Evolutionary conservation across 2,888 invertebrate genomes (phyloP).

Genomic region (Cheilosia pagana): DNA sequence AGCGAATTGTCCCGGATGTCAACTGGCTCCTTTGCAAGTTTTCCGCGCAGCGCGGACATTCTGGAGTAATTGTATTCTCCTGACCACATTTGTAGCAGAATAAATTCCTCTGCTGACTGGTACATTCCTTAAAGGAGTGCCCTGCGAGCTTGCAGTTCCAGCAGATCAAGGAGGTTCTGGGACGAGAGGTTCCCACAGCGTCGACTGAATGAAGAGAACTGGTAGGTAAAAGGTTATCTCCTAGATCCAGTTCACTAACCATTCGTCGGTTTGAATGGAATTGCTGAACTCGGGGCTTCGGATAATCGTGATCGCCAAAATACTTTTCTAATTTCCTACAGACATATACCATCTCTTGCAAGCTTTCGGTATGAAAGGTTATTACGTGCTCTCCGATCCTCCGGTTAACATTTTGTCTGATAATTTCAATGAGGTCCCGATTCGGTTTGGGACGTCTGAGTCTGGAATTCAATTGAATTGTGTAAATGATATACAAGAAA

Average conservation of each 20-base stretch:
- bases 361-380: background rate
- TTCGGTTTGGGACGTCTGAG: no score
- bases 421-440: background rate
- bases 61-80: background rate
- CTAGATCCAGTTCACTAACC: background rate
- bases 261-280: background rate
- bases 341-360: no score
- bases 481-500: no score
- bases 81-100: conserved; percentile 5
- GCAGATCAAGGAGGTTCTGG: background rate
- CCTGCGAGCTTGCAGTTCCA: background rate
- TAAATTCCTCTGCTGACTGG: background rate
- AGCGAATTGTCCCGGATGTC: background rate
- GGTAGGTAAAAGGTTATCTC: background rate
- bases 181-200: background rate
- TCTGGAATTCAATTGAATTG: no score
- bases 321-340: background rate
- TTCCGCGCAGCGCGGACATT: no score
- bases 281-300: background rate
- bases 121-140: background rate
- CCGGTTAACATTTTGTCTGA: background rate
- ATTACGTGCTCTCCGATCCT: background rate
- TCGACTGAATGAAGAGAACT: background rate
- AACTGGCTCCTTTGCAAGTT: background rate
- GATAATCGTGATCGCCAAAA: background rate